These are phyloP conservation scores for Sarcophaga variegata DNA, from an alignment of 2,888 invertebrate species.

Conservation along the genomic window DNA sequence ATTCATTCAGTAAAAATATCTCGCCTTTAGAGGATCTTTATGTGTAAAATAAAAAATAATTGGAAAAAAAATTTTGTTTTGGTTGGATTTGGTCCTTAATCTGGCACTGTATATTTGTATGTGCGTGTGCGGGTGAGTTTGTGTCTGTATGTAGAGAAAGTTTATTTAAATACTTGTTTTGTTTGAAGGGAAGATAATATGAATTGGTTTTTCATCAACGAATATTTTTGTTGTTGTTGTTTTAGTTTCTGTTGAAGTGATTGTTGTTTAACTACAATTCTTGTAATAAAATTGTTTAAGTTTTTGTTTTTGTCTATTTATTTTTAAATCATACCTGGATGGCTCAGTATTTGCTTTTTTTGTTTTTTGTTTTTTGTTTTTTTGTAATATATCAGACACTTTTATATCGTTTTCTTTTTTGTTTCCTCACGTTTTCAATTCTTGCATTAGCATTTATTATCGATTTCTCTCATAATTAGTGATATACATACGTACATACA, in stretches of 20 bases:
- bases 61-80: too few species aligned
- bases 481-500: not conserved
- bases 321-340: slow-evolving; percentile 70
- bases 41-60: too few species aligned
- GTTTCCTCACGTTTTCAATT: not conserved
- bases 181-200: slow-evolving; percentile 40
- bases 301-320: slow-evolving; percentile 28
- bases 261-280: slow-evolving; percentile 55
- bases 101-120: not conserved
- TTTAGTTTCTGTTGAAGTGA: slow-evolving; percentile 37
- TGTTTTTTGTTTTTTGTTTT: slow-evolving; percentile 3
- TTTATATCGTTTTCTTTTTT: not conserved
- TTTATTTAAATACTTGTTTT: slow-evolving; percentile 25
- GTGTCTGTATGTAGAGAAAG: slow-evolving; percentile 24
- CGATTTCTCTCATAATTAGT: not conserved
- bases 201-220: slow-evolving; percentile 1
- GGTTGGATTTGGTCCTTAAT: too few species aligned
- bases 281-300: slow-evolving; percentile 52
- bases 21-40: too few species aligned
- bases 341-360: slow-evolving; percentile 67
- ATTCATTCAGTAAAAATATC: too few species aligned
- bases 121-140: slow-evolving; percentile 25
- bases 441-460: not conserved
- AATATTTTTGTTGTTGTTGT: slow-evolving; percentile 23
- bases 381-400: too few species aligned